These are phyloP conservation scores for Laupala kohalensis DNA, from an alignment of 1,140 invertebrate genomes.

Conservation along the genomic window DNA sequence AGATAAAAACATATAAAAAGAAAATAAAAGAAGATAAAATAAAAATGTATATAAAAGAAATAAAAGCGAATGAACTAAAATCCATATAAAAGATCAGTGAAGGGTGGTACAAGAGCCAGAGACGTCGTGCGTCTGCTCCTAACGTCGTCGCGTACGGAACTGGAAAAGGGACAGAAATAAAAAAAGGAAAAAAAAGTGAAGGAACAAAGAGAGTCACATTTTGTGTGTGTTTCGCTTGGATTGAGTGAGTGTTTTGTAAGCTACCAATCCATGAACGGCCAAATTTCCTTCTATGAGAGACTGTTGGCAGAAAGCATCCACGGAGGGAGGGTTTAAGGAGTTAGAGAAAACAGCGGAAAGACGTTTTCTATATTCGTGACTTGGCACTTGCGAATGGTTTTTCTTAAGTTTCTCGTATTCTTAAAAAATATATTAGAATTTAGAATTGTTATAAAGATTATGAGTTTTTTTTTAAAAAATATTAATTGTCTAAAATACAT, in stretches of 20 bases:
- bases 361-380: neutral
- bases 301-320: neutral
- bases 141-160: neutral
- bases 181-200: neutral
- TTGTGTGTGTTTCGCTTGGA: neutral
- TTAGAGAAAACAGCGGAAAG: neutral
- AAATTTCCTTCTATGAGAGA: neutral
- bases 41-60: neutral
- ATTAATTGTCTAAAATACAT: neutral
- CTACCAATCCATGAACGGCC: neutral
- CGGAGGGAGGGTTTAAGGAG: neutral
- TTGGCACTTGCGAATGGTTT: neutral
- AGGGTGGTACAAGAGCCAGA: neutral
- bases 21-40: neutral
- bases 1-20: neutral
- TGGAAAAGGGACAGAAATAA: neutral
- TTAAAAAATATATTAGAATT: neutral
- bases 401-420: neutral
- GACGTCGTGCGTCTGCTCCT: neutral
- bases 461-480: neutral
- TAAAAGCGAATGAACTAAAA: neutral
- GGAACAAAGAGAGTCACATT: neutral
- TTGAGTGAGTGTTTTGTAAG: neutral
- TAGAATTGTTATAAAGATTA: neutral
- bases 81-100: neutral